Evolutionary conservation across 2,797 vertebrate species (phyloP).

Genomic region (Garrulus glandarius): DNA sequence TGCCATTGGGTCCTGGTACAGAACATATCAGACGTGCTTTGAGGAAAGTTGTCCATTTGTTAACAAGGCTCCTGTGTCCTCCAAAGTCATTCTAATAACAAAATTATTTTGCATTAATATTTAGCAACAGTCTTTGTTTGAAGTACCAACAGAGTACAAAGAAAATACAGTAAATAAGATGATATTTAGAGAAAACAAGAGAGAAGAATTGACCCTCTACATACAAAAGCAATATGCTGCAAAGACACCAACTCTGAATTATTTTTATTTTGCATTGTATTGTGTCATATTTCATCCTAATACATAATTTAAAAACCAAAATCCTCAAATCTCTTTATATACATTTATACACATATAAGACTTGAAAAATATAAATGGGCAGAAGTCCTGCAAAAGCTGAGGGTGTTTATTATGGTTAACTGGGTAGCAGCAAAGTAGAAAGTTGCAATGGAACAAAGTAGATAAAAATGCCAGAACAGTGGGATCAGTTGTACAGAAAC

Average conservation of each 20-base stretch:
- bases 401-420: background rate
- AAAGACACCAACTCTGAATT: background rate
- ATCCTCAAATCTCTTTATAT: background rate
- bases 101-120: background rate
- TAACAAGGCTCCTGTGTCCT: constrained; percentile 96
- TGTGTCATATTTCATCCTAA: background rate
- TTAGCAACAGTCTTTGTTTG: background rate
- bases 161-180: background rate
- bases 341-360: background rate
- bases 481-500: background rate
- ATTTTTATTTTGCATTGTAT: background rate
- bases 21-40: constrained; percentile 97
- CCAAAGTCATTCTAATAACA: constrained; percentile 91
- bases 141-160: background rate
- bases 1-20: constrained; percentile 93
- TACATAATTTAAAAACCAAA: background rate
- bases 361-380: background rate
- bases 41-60: constrained; percentile 98
- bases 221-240: background rate
- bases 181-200: background rate
- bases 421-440: background rate
- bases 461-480: background rate
- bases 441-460: background rate
- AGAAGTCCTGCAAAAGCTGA: background rate
- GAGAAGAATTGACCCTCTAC: background rate